Base-by-base conservation (phyloP, 2,797 vertebrate species). In the Eupleurogrammus muticus region DNA sequence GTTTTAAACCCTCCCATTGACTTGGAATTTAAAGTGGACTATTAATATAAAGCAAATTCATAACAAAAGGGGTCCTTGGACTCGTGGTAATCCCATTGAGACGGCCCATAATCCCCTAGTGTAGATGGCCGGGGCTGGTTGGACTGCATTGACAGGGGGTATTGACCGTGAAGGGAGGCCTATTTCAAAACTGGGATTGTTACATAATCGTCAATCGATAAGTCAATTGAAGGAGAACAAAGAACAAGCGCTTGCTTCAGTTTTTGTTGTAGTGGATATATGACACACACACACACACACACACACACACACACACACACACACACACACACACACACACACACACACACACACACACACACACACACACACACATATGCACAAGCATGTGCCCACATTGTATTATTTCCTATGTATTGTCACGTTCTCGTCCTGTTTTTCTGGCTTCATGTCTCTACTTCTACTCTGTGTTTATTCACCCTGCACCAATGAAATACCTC, bases 161-260 rank as follows among this genome's bases (percentile, higher is more conserved):
- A 87, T 76, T 24, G 73, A 81, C 81, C 53, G 60, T 0, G 32
- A 19, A 10, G n/a, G 0, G 63, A 34, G 49, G 68, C 32, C 81
- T 90, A 79, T 88, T 87, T 87, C 86, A 77, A 86, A 82, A 77
- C 67, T 64, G 62, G 78, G 87, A 86, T 81, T 84, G 80, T 92
- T 88, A 87, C 78, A 86, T 91, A 85, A 90, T 93, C 83, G 91
- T 1, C 13, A 75, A 84, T 91, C 88, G n/a, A 92, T 92, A 81
- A 80, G 77, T 89, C 73, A 71, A 85, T 77, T 77, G 75, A 87
- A 84, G 83, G 83, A 86, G 84, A 88, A 69, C 58, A 56, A 66
- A 62, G 54, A 78, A 57, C 40, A 28, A 28, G 28, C 28, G 28
- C 28, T 28, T 6, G 28, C 28, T 28, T 28, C 28, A 3, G 28